Percentiles rank a stretch among this genome's conserved stretches.
phyloP scores from a whole-genome alignment of 2,888 invertebrate genomes.

The Lydus trimaculatus region DNA sequence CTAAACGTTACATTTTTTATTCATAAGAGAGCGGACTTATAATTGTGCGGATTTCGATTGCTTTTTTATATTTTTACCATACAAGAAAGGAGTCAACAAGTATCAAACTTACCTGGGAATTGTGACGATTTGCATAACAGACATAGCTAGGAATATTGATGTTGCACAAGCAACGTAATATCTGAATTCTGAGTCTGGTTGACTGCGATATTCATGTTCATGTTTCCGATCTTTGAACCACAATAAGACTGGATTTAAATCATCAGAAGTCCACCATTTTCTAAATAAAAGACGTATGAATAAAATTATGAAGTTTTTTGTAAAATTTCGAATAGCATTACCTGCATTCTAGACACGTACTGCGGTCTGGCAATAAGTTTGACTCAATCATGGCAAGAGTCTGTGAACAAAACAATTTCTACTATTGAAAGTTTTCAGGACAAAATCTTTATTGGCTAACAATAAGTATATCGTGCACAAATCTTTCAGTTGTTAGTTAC shows the following conservation, averaged over 20 bases:
- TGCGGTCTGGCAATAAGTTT: constrained; percentile 83
- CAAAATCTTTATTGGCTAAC: neutral
- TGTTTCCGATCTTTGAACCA: constrained; percentile 80
- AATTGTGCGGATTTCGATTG: too few relatives aligned
- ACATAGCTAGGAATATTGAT: constrained; percentile 78
- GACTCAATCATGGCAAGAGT: constrained; percentile 97
- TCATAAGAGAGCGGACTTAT: too few relatives aligned
- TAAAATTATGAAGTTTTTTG: too few relatives aligned
- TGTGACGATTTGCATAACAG: constrained; percentile 79
- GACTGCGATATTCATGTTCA: constrained; percentile 80
- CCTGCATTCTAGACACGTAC: constrained; percentile 82
- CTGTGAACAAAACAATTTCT: constrained; percentile 65
- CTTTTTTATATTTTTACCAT: neutral
- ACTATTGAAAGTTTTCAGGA: neutral
- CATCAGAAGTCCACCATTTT: constrained; percentile 71
- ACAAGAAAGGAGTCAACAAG: neutral
- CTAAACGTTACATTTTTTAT: too few relatives aligned
- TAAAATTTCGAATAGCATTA: constrained; percentile 60
- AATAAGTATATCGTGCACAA: too few relatives aligned
- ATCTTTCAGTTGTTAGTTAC: neutral
- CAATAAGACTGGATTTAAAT: constrained; percentile 80
- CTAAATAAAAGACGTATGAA: too few relatives aligned
- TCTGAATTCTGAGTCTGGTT: constrained; percentile 83
- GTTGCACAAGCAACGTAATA: constrained; percentile 84
- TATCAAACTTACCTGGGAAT: constrained; percentile 72